These are phyloP conservation scores for Patella vulgata DNA, from an alignment of 1,140 invertebrate species.

Conservation along the genomic window DNA sequence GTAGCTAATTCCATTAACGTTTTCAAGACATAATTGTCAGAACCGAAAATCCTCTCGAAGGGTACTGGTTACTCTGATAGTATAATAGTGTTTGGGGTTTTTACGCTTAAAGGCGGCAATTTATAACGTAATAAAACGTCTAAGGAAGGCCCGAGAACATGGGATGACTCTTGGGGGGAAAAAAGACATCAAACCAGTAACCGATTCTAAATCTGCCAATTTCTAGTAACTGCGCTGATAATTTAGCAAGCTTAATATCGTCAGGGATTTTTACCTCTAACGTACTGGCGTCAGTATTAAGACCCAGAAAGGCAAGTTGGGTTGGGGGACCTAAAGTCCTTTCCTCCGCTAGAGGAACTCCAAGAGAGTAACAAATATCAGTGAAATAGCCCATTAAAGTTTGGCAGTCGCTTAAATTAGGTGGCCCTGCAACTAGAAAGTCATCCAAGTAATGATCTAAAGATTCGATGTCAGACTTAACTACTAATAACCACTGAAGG, in stretches of 20 bases:
- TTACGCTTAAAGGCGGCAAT: too few relatives aligned
- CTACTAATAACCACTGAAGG: neutral
- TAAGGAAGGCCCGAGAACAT: conserved; percentile 21
- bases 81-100: conserved; percentile 16
- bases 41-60: conserved; percentile 14
- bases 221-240: neutral
- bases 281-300: conserved; percentile 6
- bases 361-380: too few relatives aligned
- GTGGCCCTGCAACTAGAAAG: conserved; percentile 9
- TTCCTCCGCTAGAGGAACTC: too few relatives aligned
- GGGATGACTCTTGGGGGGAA: conserved; percentile 19
- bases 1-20: conserved; percentile 20
- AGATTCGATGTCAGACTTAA: too few relatives aligned
- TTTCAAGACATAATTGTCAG: conserved; percentile 24
- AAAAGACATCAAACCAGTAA: conserved; percentile 30
- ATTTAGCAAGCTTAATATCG: conserved; percentile 9
- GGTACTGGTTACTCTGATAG: conserved; percentile 17
- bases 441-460: conserved; percentile 11
- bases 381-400: too few relatives aligned
- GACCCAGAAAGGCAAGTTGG: neutral
- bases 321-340: conserved; percentile 2
- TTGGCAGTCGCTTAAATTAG: neutral
- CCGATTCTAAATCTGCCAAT: conserved; percentile 24
- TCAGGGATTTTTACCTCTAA: too few relatives aligned
- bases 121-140: conserved; percentile 19